phyloP scores from a whole-genome alignment of 35 echinoderm and acorn worm species.

The Anneissia japonica region DNA sequence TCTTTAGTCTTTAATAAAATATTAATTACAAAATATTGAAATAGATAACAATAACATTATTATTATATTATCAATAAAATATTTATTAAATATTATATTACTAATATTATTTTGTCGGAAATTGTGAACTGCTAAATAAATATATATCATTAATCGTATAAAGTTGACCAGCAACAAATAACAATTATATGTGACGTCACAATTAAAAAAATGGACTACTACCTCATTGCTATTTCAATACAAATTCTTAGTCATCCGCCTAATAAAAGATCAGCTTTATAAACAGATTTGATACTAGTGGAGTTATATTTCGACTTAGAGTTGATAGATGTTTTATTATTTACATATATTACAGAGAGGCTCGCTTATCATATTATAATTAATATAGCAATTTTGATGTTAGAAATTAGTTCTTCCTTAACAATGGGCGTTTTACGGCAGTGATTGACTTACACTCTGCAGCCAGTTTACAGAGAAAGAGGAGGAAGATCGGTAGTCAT shows the following conservation, averaged over 20 bases:
- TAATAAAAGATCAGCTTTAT: not conserved
- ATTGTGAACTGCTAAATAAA: not conserved
- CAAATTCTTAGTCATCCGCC: not conserved
- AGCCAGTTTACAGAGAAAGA: no score
- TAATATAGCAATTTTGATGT: not conserved
- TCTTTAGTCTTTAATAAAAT: not conserved
- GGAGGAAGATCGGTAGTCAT: not conserved
- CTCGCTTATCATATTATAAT: not conserved
- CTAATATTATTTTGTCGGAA: not conserved
- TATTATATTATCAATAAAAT: not conserved
- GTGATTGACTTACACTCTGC: not conserved
- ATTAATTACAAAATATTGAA: not conserved
- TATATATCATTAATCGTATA: not conserved
- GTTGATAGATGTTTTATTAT: not conserved
- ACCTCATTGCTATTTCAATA: not conserved
- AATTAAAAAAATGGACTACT: not conserved
- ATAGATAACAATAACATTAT: not conserved
- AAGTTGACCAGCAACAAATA: not conserved
- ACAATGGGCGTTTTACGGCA: constrained; percentile 1
- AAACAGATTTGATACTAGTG: not conserved
- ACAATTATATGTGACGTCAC: not conserved
- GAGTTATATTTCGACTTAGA: not conserved
- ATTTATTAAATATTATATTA: no score
- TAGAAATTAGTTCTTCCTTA: not conserved
- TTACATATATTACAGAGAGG: not conserved